Evolutionary conservation across 2,888 invertebrate genomes (phyloP).

Genomic region (Zele albiditarsus): DNA sequence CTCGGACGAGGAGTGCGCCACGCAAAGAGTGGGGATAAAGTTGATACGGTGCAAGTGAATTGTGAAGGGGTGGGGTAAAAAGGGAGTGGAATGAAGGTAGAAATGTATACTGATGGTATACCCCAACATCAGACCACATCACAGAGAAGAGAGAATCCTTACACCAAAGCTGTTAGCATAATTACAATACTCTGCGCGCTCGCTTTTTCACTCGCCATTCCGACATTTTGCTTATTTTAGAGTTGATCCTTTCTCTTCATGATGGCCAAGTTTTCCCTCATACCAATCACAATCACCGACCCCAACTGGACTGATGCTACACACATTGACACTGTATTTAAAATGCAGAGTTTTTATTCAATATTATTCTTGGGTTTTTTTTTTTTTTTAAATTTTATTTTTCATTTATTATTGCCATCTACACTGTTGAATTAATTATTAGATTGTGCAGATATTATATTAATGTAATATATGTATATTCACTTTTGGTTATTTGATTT

Average conservation of each 20-base stretch:
- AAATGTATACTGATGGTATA: neutral
- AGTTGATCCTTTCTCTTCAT: slow-evolving; percentile 37
- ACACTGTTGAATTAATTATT: too few species aligned
- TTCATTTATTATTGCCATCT: too few species aligned
- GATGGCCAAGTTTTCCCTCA: too few species aligned
- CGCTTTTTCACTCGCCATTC: slow-evolving; percentile 63
- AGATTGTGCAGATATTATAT: too few species aligned
- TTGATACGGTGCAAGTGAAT: neutral
- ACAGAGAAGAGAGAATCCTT: neutral
- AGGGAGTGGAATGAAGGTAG: neutral
- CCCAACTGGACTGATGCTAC: too few species aligned
- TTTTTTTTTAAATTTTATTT: too few species aligned
- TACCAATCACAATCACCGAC: too few species aligned
- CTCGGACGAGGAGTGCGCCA: neutral
- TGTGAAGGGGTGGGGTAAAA: neutral
- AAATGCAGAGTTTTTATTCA: too few species aligned
- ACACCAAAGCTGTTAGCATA: slow-evolving; percentile 70
- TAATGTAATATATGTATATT: too few species aligned
- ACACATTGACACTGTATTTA: too few species aligned
- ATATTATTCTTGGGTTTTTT: too few species aligned
- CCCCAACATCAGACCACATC: slow-evolving; percentile 11
- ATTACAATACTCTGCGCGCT: slow-evolving; percentile 71
- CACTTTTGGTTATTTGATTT: too few species aligned
- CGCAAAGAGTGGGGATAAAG: neutral
- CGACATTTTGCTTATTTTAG: slow-evolving; percentile 70